phyloP scores from a whole-genome alignment of 2,797 vertebrate genomes.

The Oreochromis mossambicus region DNA sequence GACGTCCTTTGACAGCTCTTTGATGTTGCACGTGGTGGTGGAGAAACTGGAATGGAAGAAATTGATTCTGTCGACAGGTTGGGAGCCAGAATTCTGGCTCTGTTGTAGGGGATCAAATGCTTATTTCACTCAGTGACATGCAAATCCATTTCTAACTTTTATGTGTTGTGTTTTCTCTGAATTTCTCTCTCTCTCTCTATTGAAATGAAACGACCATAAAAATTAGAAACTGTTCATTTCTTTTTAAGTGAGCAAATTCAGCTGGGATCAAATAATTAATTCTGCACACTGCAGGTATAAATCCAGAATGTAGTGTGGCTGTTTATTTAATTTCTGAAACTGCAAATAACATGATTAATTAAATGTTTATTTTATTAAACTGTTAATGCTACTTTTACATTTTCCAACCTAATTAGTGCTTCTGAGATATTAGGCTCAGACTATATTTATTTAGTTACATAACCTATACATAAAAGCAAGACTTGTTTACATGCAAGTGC shows the following conservation, averaged over 20 bases:
- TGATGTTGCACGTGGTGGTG: background rate
- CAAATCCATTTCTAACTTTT: background rate
- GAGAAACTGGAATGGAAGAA: background rate
- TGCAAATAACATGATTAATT: background rate
- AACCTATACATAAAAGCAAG: background rate
- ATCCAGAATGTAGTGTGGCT: background rate
- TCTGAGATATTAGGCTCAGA: background rate
- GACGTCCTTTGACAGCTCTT: background rate
- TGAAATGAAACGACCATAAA: background rate
- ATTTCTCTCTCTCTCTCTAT: background rate
- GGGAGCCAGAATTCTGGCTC: background rate
- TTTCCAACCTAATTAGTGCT: background rate
- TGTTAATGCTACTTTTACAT: background rate
- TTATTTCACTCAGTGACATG: background rate
- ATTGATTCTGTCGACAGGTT: background rate
- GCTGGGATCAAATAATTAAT: background rate
- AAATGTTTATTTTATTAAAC: background rate
- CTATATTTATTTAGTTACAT: background rate
- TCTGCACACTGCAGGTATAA: background rate
- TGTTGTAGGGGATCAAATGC: background rate
- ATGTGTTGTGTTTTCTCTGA: background rate
- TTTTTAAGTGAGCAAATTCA: background rate
- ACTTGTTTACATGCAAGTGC: slow-evolving; percentile 14
- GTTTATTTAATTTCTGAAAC: background rate
- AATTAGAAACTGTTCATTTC: background rate